Evolutionary conservation across 1,140 invertebrate genomes (phyloP).

Genomic region (Hypsibius dujardini): DNA sequence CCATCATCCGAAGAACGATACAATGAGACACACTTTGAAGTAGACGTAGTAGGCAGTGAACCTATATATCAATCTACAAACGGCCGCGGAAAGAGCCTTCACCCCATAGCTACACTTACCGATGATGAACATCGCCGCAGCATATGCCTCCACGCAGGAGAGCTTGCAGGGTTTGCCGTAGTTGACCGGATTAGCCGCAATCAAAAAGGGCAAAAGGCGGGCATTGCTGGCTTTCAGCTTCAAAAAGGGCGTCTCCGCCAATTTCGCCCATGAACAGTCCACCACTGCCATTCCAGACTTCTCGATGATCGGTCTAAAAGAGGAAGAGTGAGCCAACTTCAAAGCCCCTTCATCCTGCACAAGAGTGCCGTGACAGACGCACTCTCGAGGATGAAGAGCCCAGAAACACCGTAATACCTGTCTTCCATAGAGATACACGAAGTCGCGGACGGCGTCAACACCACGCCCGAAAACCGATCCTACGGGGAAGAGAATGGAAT

Average conservation of each 20-base stretch:
- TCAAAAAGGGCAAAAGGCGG: constrained; percentile 75
- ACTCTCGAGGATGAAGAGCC: background rate
- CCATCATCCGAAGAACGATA: too few relatives aligned
- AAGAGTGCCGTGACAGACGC: too few relatives aligned
- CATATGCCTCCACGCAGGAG: constrained; percentile 93
- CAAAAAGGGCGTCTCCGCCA: constrained; percentile 74
- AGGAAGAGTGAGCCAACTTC: too few relatives aligned
- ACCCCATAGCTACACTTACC: constrained; percentile 41
- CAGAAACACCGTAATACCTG: constrained; percentile 26
- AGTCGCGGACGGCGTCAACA: constrained; percentile 62
- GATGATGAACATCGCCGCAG: constrained; percentile 76
- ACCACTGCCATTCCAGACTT: constrained; percentile 78
- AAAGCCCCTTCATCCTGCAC: too few relatives aligned
- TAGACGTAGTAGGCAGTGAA: too few relatives aligned
- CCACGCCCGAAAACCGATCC: constrained; percentile 67
- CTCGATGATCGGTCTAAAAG: constrained; percentile 52
- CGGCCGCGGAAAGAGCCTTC: too few relatives aligned
- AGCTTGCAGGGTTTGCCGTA: constrained; percentile 90
- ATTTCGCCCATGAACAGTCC: constrained; percentile 93
- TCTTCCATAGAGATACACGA: constrained; percentile 40
- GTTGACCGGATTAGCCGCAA: constrained; percentile 95
- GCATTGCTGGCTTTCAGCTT: constrained; percentile 69
- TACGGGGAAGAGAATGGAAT: too few relatives aligned
- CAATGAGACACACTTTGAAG: too few relatives aligned
- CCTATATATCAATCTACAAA: too few relatives aligned